Conservation (phyloP, 2,797 vertebrate genomes). For the Hypotaenidia philippensis region DNA sequence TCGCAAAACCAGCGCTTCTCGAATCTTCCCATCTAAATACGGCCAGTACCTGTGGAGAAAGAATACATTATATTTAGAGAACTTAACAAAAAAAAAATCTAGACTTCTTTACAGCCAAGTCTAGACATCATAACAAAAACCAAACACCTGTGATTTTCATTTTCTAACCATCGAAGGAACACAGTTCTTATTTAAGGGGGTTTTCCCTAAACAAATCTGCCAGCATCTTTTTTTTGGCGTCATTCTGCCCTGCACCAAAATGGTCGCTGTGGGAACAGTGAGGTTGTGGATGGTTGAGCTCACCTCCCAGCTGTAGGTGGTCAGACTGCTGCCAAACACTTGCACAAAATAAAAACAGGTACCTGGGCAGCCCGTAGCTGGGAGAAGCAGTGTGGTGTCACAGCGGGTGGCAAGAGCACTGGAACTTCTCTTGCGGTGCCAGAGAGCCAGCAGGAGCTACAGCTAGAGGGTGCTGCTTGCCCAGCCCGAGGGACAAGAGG, state of each 20-base stretch:
- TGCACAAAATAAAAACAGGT: neutral
- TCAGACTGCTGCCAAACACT: neutral
- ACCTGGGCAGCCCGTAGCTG: fast-evolving
- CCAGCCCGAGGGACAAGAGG: neutral
- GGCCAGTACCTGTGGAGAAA: constrained; percentile 91
- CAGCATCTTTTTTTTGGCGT: neutral
- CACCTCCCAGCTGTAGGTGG: neutral
- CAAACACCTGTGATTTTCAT: neutral
- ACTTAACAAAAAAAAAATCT: fast-evolving
- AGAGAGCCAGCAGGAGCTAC: neutral
- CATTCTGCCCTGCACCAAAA: neutral
- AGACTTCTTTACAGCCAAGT: neutral
- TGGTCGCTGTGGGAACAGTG: no score
- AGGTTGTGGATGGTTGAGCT: neutral
- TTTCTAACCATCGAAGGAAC: neutral
- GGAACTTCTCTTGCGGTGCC: neutral
- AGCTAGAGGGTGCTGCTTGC: constrained; percentile 25
- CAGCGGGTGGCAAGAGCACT: neutral
- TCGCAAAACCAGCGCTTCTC: constrained; percentile 92
- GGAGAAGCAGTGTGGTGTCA: neutral
- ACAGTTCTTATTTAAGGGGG: neutral
- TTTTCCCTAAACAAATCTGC: neutral
- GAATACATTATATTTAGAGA: neutral
- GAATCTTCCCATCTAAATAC: constrained; percentile 90
- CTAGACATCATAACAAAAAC: neutral